phyloP scores from a whole-genome alignment of 2,888 invertebrate species.

The Poecilobothrus nobilitatus region DNA sequence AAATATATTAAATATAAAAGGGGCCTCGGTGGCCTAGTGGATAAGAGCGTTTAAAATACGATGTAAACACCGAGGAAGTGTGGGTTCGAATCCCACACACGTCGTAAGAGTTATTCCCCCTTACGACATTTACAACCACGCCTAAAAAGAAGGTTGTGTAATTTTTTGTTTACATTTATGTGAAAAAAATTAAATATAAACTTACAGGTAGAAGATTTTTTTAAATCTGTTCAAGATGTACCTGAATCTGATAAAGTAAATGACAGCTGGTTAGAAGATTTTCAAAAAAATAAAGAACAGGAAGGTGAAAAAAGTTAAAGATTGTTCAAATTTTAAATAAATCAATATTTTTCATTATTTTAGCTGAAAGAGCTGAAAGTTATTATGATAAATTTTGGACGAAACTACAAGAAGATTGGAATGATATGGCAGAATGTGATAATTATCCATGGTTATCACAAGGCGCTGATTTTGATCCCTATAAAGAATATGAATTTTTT shows the following conservation, averaged over 20 bases:
- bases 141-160: too few species aligned
- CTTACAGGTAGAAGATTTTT: background rate
- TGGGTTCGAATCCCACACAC: too few species aligned
- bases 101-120: too few species aligned
- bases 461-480: conserved; percentile 54
- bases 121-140: too few species aligned
- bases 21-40: too few species aligned
- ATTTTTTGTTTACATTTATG: too few species aligned
- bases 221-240: background rate
- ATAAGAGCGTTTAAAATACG: too few species aligned
- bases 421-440: conserved; percentile 55
- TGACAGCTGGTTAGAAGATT: conserved; percentile 45
- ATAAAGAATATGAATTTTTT: conserved; percentile 46
- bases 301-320: conserved; percentile 37
- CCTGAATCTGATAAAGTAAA: background rate
- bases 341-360: background rate
- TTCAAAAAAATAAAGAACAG: conserved; percentile 50
- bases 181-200: too few species aligned
- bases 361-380: conserved; percentile 50
- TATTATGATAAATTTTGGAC: conserved; percentile 54
- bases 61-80: too few species aligned
- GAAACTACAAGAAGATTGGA: conserved; percentile 67
- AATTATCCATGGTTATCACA: conserved; percentile 64
- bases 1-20: too few species aligned
- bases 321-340: background rate